These are phyloP conservation scores for Neodiprion lecontei DNA, from an alignment of 1,140 invertebrate genomes.

Conservation along the genomic window DNA sequence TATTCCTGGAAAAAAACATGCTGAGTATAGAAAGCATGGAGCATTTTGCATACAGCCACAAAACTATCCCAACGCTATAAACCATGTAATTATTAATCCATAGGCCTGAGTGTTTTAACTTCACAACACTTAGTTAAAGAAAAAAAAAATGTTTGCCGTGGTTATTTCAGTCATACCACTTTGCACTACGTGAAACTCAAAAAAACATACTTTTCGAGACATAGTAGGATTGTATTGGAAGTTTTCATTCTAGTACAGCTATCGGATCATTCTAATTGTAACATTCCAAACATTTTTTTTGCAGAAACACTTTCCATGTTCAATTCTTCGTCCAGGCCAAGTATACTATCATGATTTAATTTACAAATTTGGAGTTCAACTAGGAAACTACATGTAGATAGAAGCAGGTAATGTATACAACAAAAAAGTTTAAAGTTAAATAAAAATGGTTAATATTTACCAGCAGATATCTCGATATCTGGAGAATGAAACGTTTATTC, in stretches of 20 bases:
- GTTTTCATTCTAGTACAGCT: not conserved
- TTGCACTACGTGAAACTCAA: too few relatives aligned
- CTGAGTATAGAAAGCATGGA: slow-evolving; percentile 74
- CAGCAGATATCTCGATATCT: too few relatives aligned
- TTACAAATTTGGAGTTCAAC: slow-evolving; percentile 65
- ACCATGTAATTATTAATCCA: slow-evolving; percentile 67
- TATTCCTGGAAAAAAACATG: slow-evolving; percentile 75
- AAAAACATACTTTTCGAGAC: too few relatives aligned
- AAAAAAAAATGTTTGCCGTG: not conserved
- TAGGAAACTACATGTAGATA: slow-evolving; percentile 39
- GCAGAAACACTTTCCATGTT: slow-evolving; percentile 75
- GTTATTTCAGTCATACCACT: not conserved
- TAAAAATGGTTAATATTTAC: too few relatives aligned
- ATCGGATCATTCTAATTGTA: not conserved
- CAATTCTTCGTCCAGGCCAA: slow-evolving; percentile 74
- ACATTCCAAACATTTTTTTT: slow-evolving; percentile 45
- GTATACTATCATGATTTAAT: slow-evolving; percentile 69
- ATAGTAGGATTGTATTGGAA: too few relatives aligned
- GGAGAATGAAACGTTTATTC: too few relatives aligned
- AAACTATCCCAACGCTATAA: slow-evolving; percentile 87
- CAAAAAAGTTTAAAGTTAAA: too few relatives aligned
- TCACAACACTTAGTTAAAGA: too few relatives aligned
- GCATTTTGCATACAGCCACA: slow-evolving; percentile 90
- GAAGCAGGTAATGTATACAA: too few relatives aligned
- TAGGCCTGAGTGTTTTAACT: slow-evolving; percentile 21